These are phyloP conservation scores for Urocolius indicus DNA, from an alignment of 2,113 vertebrate species.

Conservation along the genomic window DNA sequence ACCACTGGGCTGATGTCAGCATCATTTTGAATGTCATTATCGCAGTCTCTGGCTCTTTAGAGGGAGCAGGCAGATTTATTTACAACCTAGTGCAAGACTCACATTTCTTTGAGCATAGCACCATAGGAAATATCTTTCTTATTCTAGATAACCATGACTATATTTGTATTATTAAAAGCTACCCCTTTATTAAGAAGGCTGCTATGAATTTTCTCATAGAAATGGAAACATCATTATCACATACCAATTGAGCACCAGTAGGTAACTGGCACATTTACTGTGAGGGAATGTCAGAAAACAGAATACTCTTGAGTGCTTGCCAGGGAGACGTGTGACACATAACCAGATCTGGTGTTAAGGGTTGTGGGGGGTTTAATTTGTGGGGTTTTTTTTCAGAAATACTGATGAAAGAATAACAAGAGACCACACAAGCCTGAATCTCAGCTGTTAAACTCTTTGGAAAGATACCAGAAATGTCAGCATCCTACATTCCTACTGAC, in stretches of 20 bases:
- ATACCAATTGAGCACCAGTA: neutral
- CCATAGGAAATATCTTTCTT: neutral
- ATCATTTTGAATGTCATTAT: constrained; percentile 31
- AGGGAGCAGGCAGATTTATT: constrained; percentile 32
- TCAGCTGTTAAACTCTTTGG: constrained; percentile 12
- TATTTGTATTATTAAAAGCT: neutral
- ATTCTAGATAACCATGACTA: neutral
- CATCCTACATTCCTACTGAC: neutral
- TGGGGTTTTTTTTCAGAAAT: neutral
- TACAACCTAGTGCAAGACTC: neutral
- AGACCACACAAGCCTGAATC: neutral
- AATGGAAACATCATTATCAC: neutral
- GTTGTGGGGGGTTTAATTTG: neutral
- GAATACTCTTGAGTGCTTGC: neutral
- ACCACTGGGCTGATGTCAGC: neutral
- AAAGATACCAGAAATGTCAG: neutral
- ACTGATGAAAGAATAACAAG: neutral
- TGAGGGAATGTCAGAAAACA: neutral
- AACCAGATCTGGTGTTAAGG: neutral
- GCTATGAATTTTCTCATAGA: neutral
- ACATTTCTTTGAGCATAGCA: neutral
- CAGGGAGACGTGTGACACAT: neutral
- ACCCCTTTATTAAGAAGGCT: neutral
- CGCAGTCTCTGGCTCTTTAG: neutral
- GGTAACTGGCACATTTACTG: neutral